phyloP scores from a whole-genome alignment of 2,113 vertebrate genomes.

The Lepisosteus oculatus region DNA sequence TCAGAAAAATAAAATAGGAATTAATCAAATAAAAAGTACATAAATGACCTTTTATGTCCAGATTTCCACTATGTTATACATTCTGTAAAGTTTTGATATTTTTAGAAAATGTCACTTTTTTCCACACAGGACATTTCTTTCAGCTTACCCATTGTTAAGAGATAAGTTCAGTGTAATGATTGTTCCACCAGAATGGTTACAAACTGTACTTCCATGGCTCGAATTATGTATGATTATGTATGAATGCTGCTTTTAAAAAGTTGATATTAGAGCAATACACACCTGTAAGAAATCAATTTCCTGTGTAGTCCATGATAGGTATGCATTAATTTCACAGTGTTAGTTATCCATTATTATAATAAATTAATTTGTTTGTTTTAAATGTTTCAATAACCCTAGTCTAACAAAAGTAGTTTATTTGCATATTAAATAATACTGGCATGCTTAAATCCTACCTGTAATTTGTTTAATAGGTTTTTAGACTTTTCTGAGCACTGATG shows the following conservation, averaged over 20 bases:
- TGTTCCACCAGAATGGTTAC: neutral
- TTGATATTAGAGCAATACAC: slow-evolving; percentile 67
- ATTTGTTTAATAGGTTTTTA: slow-evolving; percentile 62
- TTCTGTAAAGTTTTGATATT: too few relatives aligned
- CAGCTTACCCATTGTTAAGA: slow-evolving; percentile 45
- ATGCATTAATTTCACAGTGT: slow-evolving; percentile 24
- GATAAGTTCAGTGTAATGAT: slow-evolving; percentile 27
- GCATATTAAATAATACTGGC: slow-evolving; percentile 68
- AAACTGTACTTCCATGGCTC: slow-evolving; percentile 15
- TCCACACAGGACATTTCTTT: slow-evolving; percentile 20
- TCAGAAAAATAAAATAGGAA: too few relatives aligned
- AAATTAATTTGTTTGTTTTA: slow-evolving; percentile 18
- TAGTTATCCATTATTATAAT: slow-evolving; percentile 20
- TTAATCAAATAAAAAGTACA: too few relatives aligned
- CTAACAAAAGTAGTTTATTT: slow-evolving; percentile 71
- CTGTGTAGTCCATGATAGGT: slow-evolving; percentile 66
- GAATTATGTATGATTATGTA: slow-evolving; percentile 58
- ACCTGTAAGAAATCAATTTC: slow-evolving; percentile 75
- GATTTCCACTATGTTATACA: too few relatives aligned
- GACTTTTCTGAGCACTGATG: slow-evolving; percentile 66
- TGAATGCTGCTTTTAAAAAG: slow-evolving; percentile 67
- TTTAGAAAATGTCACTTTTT: too few relatives aligned
- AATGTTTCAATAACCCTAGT: slow-evolving; percentile 63
- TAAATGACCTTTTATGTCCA: too few relatives aligned
- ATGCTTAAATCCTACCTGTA: slow-evolving; percentile 70